Evolutionary conservation across 2,113 vertebrate genomes (phyloP).

Genomic region (Grallaria varia): DNA sequence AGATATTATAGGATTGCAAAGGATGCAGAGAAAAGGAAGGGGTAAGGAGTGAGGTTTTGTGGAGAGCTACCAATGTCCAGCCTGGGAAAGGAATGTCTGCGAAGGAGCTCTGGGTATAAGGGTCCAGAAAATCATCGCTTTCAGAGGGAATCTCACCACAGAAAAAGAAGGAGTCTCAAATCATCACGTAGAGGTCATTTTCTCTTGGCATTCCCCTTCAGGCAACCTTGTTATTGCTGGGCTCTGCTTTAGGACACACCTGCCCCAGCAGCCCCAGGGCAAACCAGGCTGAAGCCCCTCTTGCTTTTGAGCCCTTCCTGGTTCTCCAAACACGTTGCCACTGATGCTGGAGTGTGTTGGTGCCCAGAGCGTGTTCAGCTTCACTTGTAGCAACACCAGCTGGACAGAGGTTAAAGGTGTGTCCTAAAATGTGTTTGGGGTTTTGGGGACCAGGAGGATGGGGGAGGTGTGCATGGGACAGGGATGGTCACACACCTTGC

Average conservation of each 20-base stretch:
- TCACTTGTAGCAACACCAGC: not conserved
- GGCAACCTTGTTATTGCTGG: not conserved
- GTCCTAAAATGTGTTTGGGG: not conserved
- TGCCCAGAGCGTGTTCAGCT: not conserved
- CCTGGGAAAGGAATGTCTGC: not conserved
- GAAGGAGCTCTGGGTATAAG: not conserved
- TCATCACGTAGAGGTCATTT: no score
- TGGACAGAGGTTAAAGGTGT: not conserved
- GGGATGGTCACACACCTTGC: not conserved
- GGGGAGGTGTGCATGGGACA: not conserved
- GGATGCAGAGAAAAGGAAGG: not conserved
- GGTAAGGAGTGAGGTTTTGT: no score
- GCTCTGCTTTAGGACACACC: not conserved
- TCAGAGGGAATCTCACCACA: not conserved
- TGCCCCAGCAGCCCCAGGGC: not conserved
- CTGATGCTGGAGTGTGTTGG: not conserved
- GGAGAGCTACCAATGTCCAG: not conserved
- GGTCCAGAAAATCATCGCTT: not conserved
- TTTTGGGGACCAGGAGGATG: not conserved
- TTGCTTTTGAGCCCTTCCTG: not conserved
- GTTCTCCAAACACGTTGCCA: no score
- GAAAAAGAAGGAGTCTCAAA: not conserved
- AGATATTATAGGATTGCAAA: not conserved
- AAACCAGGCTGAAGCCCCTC: not conserved
- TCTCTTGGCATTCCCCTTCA: not conserved